Conservation (phyloP, 2,888 invertebrate genomes). For the Agrotis puta region DNA sequence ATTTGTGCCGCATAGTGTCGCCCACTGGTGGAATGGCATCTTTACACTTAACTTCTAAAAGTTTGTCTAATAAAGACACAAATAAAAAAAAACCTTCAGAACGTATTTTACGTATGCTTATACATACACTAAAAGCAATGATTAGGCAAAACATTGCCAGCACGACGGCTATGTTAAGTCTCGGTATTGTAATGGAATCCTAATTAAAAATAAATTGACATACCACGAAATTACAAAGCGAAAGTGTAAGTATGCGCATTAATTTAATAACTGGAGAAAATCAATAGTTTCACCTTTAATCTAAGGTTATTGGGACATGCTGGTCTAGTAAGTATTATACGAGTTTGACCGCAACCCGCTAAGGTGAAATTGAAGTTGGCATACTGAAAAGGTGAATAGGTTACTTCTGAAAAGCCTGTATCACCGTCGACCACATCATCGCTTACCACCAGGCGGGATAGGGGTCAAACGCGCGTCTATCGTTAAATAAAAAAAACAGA, state of each 20-base stretch:
- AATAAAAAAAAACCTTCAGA: background rate
- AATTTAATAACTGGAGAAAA: conserved; percentile 51
- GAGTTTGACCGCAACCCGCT: background rate
- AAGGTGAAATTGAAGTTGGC: conserved; percentile 15
- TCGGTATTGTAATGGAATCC: conserved; percentile 50
- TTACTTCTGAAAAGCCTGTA: too few species aligned
- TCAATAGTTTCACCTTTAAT: conserved; percentile 52
- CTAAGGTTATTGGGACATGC: conserved; percentile 30
- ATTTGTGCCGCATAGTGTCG: too few species aligned
- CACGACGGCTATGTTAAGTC: conserved; percentile 36
- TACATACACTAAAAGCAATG: conserved; percentile 35
- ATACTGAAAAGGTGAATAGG: conserved; percentile 2
- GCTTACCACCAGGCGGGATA: too few species aligned
- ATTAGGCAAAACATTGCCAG: conserved; percentile 47
- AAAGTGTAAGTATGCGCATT: conserved; percentile 55
- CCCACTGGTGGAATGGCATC: too few species aligned
- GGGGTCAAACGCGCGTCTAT: too few species aligned
- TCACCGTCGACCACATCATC: too few species aligned
- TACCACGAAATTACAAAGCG: conserved; percentile 48
- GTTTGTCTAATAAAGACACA: background rate
- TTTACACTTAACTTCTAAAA: background rate
- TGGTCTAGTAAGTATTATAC: background rate
- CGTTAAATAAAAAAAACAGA: background rate
- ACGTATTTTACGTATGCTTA: background rate
- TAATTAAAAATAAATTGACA: conserved; percentile 60